A percentile compares a stretch with the other conserved stretches of the same genome.
phyloP scores from a whole-genome alignment of 1,140 invertebrate species.

The Dreissena polymorpha region DNA sequence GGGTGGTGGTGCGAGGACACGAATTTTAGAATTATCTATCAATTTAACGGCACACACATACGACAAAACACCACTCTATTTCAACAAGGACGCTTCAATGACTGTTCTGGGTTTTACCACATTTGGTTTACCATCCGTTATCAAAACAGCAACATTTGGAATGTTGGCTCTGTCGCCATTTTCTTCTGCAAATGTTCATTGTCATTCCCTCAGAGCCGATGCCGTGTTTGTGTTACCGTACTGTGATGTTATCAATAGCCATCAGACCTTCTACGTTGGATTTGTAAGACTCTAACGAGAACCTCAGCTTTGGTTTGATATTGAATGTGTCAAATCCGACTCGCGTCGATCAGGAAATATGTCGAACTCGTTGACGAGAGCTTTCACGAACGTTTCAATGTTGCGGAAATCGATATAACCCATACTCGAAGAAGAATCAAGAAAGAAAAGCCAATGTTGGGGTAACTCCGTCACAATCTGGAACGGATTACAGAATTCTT shows the following conservation, averaged over 20 bases:
- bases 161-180: conserved; percentile 67
- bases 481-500: neutral
- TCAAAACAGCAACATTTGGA: conserved; percentile 67
- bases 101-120: conserved; percentile 46
- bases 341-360: conserved; percentile 61
- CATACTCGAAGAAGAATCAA: conserved; percentile 60
- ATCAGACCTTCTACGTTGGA: conserved; percentile 50
- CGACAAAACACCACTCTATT: conserved; percentile 54
- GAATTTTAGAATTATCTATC: conserved; percentile 59
- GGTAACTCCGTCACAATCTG: conserved; percentile 35
- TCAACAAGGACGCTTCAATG: conserved; percentile 29
- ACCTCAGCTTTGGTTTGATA: conserved; percentile 49
- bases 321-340: conserved; percentile 65
- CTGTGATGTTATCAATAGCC: conserved; percentile 64
- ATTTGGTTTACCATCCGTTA: conserved; percentile 69
- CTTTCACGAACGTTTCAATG: conserved; percentile 54
- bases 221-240: conserved; percentile 70
- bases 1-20: conserved; percentile 53
- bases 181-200: conserved; percentile 54
- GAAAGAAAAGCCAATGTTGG: conserved; percentile 64
- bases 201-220: conserved; percentile 55
- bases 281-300: conserved; percentile 61
- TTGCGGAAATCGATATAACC: conserved; percentile 47
- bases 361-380: conserved; percentile 42
- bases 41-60: conserved; percentile 65